Base-by-base conservation (phyloP, 1,140 invertebrate genomes). In the Papilio helenus region DNA sequence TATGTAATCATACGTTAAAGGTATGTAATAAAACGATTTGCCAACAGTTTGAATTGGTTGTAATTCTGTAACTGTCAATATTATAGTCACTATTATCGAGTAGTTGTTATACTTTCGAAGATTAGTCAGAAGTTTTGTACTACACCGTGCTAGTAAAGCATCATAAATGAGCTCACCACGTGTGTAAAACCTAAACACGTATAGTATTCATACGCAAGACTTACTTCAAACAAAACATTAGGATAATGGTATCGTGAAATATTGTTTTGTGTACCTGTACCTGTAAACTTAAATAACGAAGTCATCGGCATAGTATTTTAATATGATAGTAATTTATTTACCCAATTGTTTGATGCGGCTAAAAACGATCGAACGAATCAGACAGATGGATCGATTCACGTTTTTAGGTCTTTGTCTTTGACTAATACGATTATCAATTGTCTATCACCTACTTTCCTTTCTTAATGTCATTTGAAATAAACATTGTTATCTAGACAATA, bases 151-250 rank as follows among this genome's bases (percentile, higher is more conserved):
- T 68, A 14, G 2, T 68, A 68, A 29, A 68, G 61, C 61, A 29
- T 68, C 61, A 68, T 26, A 16, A 3, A 68, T 68, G 61, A 68
- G 23, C 61, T 68, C 61, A 68, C 26, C 61, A 29, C 61, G 61
- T 68, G 61, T 68, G 61, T 68, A 29, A 68, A 68, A 65, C 12
- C 61, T 65, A 68, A 68, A 68, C 61, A 68, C 23, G 58, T 16
- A 14, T 14, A 61, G 23, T 68, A 68, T 68, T 68, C 61, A 68
- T 34, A 29, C 61, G 61, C 14, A 68, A 68, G 10, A 12, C 23
- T 16, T 29, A 29, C 20, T 23, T 68, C 26, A 68, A 68, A 68
- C 61, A 68, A 68, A 68, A 29, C 61, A 68, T 68, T 29, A 18
- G 14, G 16, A 68, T 68, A 68, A 68, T 68, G 14, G 26, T 68